Percentiles rank a stretch among this genome's conserved stretches.
Evolutionary conservation across 2,797 vertebrate genomes (phyloP).

Genomic region (Buphagus erythrorhynchus): DNA sequence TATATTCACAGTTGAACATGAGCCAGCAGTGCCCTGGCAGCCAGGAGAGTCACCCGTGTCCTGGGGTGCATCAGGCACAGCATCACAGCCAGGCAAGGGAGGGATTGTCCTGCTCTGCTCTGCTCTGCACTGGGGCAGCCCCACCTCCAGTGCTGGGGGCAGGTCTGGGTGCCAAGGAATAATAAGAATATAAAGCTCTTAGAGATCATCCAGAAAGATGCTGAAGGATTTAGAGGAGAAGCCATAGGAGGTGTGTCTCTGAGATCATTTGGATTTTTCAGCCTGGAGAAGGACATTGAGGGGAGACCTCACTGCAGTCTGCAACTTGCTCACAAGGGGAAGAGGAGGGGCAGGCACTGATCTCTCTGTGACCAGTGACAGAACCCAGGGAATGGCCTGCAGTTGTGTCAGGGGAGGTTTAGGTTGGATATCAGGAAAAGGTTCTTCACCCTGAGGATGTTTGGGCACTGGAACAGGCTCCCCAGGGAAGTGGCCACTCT

Average conservation of each 20-base stretch:
- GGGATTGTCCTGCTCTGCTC: neutral
- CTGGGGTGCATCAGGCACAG: neutral
- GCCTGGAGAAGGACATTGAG: neutral
- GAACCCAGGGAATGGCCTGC: neutral
- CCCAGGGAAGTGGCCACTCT: neutral
- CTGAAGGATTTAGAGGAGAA: neutral
- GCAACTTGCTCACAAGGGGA: neutral
- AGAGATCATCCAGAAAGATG: neutral
- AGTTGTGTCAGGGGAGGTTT: neutral
- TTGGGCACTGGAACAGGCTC: neutral
- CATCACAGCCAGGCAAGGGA: rapidly evolving
- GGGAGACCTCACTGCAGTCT: neutral
- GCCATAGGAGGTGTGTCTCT: neutral
- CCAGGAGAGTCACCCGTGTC: rapidly evolving
- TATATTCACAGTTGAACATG: neutral
- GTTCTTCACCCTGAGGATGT: neutral
- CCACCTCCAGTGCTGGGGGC: neutral
- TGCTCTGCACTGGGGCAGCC: neutral
- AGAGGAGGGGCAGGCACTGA: neutral
- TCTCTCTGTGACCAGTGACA: neutral
- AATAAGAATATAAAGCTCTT: neutral
- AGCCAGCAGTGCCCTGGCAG: neutral
- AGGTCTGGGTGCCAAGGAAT: rapidly evolving
- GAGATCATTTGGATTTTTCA: neutral
- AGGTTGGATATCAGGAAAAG: neutral